Conservation (phyloP, 2,797 vertebrate genomes). For the Capromys pilorides region DNA sequence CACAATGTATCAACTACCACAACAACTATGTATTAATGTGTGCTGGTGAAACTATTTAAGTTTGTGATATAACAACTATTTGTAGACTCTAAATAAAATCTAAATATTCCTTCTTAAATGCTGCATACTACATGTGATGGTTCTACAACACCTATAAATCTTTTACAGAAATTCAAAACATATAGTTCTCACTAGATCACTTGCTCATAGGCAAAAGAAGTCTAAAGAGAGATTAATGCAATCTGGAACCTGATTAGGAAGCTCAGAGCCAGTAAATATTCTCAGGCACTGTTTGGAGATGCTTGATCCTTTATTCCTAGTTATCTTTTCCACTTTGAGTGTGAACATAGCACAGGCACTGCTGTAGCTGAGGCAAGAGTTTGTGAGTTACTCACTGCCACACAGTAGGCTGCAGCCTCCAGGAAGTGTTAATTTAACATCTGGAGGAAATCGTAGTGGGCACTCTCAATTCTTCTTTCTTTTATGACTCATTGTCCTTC, state of each 20-base stretch:
- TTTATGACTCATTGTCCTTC: neutral
- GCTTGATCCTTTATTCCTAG: neutral
- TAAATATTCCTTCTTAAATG: conserved; percentile 8
- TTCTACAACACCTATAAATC: conserved; percentile 77
- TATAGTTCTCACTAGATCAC: conserved; percentile 68
- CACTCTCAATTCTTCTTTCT: neutral
- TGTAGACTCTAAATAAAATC: neutral
- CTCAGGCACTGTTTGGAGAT: conserved; percentile 14
- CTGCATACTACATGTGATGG: conserved; percentile 61
- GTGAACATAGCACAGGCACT: neutral
- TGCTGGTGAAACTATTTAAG: neutral
- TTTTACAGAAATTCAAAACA: conserved; percentile 63
- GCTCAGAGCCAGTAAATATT: conserved; percentile 77
- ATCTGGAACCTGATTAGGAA: conserved; percentile 76
- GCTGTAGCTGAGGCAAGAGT: neutral
- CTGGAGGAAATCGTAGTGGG: neutral
- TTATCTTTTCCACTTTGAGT: neutral
- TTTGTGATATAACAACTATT: neutral
- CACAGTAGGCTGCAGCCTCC: neutral
- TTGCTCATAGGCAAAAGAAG: conserved; percentile 78
- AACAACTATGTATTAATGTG: neutral
- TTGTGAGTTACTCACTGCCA: neutral
- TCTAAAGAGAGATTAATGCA: conserved; percentile 75
- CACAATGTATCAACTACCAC: no score
- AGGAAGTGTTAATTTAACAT: neutral